phyloP scores from a whole-genome alignment of 2,888 invertebrate species.

The Hypercompe scribonia region DNA sequence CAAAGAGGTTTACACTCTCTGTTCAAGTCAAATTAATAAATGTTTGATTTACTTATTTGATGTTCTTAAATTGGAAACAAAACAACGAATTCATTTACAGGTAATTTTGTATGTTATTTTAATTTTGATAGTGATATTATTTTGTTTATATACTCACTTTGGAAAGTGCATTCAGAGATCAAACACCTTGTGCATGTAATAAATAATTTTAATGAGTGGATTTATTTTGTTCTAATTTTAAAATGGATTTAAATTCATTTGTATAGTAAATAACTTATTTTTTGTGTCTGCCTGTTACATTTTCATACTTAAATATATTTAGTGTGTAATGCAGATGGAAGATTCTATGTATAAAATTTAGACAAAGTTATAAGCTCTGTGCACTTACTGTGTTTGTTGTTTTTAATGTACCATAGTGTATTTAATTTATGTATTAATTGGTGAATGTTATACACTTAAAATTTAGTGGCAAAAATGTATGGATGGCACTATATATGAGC shows the following conservation, averaged over 20 bases:
- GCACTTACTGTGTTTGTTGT: background rate
- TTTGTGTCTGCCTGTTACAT: background rate
- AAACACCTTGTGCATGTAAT: background rate
- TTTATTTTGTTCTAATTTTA: background rate
- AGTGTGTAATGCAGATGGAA: background rate
- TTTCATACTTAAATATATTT: background rate
- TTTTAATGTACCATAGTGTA: background rate
- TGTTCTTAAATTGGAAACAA: slow-evolving; percentile 73
- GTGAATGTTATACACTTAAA: background rate
- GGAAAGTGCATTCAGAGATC: background rate
- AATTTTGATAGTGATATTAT: background rate
- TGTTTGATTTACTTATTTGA: slow-evolving; percentile 72
- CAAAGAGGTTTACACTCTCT: slow-evolving; percentile 69
- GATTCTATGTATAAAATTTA: background rate
- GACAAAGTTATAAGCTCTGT: background rate
- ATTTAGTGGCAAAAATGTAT: background rate
- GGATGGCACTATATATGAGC: background rate
- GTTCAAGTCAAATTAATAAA: slow-evolving; percentile 79
- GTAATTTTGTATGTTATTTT: slow-evolving; percentile 48
- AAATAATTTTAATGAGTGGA: background rate
- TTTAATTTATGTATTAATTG: background rate
- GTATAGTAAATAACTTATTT: background rate
- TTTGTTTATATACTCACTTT: background rate
- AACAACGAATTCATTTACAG: slow-evolving; percentile 59
- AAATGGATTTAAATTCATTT: background rate